Conservation (phyloP, 2,797 vertebrate species). For the Amblyraja radiata region DNA sequence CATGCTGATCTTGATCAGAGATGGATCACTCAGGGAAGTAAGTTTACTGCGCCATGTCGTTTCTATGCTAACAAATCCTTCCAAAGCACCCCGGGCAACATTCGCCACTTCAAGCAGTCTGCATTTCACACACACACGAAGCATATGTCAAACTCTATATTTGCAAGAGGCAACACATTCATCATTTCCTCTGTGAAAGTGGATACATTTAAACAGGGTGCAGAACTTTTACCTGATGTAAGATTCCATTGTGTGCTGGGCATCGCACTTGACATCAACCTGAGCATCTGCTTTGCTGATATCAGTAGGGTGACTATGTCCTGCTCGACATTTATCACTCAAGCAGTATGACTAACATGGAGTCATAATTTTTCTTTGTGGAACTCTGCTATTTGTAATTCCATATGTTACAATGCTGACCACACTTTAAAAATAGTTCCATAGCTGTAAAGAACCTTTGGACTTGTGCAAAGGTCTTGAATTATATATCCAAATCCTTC, state of each 20-base stretch:
- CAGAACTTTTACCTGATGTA: background rate
- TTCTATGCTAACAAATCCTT: background rate
- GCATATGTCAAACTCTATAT: slow-evolving; percentile 29
- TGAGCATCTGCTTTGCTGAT: background rate
- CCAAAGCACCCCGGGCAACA: slow-evolving; percentile 11
- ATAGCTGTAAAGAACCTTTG: background rate
- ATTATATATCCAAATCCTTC: background rate
- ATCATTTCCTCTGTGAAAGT: slow-evolving; percentile 10
- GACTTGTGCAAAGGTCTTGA: background rate
- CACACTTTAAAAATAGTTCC: background rate
- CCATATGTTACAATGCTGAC: background rate
- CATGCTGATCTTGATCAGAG: background rate
- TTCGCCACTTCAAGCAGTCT: slow-evolving; percentile 16
- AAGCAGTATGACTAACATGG: background rate
- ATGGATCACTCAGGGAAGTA: background rate
- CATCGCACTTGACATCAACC: background rate
- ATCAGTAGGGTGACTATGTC: background rate
- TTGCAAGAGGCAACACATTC: slow-evolving; percentile 22
- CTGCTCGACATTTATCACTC: background rate
- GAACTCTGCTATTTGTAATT: background rate
- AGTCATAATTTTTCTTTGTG: background rate
- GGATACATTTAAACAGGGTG: background rate
- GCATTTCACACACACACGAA: slow-evolving; percentile 14
- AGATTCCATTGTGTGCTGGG: background rate
- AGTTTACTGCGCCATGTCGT: background rate